Evolutionary conservation across 2,113 vertebrate genomes (phyloP).

Genomic region (Apodemus speciosus): DNA sequence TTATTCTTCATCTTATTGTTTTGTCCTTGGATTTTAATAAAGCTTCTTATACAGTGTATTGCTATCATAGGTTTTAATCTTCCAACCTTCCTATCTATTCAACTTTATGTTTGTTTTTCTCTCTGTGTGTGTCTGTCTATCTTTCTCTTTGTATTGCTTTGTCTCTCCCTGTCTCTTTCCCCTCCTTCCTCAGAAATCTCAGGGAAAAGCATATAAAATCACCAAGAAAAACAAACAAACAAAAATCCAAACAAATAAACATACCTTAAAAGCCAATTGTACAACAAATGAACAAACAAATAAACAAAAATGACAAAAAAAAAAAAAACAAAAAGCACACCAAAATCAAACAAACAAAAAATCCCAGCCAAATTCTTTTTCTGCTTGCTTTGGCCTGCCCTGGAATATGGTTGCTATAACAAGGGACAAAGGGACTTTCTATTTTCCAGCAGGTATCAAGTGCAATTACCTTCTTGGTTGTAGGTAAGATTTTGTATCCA

Average conservation of each 20-base stretch:
- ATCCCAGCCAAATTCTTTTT: background rate
- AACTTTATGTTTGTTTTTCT: background rate
- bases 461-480: background rate
- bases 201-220: background rate
- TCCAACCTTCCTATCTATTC: background rate
- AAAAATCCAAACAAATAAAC: background rate
- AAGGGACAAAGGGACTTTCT: background rate
- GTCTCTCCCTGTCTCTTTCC: background rate
- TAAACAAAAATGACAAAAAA: background rate
- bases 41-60: background rate
- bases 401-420: background rate
- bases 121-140: background rate
- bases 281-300: background rate
- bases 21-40: background rate
- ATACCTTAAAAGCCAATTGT: background rate
- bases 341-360: background rate
- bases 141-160: too few relatives aligned
- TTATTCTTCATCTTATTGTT: background rate
- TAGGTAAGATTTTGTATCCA: background rate
- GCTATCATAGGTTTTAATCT: background rate
- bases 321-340: background rate
- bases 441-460: background rate
- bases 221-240: background rate
- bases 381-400: background rate
- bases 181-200: background rate